Conservation (phyloP, 2,797 vertebrate species). For the Phaenicophaeus curvirostris region DNA sequence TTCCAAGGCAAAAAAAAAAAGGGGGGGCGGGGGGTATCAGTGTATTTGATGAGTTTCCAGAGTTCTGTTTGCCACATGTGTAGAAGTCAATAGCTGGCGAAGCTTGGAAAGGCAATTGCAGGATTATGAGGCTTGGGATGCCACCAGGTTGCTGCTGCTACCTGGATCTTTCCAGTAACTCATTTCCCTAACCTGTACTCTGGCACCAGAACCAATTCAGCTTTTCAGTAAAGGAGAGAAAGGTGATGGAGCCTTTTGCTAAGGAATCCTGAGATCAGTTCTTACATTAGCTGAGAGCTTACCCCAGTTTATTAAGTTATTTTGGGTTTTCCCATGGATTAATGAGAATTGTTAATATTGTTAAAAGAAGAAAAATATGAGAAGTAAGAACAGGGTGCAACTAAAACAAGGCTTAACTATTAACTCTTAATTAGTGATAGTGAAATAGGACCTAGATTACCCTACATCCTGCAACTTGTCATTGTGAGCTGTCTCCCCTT, state of each 20-base stretch:
- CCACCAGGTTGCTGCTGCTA: neutral
- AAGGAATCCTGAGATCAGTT: neutral
- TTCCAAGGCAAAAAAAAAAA: neutral
- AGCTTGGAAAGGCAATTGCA: neutral
- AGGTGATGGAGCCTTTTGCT: neutral
- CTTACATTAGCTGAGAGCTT: neutral
- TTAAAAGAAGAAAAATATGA: neutral
- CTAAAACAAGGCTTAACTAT: neutral
- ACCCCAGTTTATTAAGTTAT: neutral
- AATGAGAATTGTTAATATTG: neutral
- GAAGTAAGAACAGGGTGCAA: neutral
- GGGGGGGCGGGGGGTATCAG: neutral
- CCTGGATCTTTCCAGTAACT: neutral
- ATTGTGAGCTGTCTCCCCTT: neutral
- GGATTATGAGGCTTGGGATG: neutral
- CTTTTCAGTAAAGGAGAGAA: accelerated
- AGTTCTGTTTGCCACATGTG: neutral
- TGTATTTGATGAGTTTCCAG: neutral
- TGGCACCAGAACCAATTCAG: neutral
- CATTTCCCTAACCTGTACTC: neutral
- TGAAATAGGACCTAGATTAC: neutral
- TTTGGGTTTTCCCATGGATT: neutral
- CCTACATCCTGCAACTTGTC: accelerated
- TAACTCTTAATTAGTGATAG: neutral
- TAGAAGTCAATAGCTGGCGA: neutral